A percentile compares a stretch with the other conserved stretches of the same genome.
Evolutionary conservation across 2,888 invertebrate genomes (phyloP).

Genomic region (Parthenolecanium corni): DNA sequence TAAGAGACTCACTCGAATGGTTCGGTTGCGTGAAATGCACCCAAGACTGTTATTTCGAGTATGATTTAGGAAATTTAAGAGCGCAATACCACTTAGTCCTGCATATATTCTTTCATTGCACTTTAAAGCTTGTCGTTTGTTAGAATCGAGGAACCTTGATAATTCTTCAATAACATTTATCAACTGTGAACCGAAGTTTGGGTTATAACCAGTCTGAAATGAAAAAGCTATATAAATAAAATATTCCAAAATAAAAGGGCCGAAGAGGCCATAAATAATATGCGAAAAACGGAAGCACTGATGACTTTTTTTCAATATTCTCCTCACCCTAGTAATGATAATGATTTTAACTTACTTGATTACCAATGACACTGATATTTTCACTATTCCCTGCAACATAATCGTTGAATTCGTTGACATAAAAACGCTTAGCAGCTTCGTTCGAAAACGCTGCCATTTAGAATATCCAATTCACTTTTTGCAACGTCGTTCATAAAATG

Average conservation of each 20-base stretch:
- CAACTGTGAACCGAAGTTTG: not conserved
- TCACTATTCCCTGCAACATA: constrained; percentile 1
- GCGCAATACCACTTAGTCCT: constrained; percentile 58
- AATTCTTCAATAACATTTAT: not conserved
- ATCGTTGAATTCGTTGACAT: constrained; percentile 4
- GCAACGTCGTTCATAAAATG: no score
- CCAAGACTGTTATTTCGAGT: not conserved
- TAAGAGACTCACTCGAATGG: constrained; percentile 33
- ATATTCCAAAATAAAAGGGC: not conserved
- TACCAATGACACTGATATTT: not conserved
- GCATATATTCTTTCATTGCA: constrained; percentile 49
- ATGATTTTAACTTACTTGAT: constrained; percentile 7
- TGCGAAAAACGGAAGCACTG: not conserved
- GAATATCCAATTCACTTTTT: no score
- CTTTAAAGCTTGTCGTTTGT: constrained; percentile 2
- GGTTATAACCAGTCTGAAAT: not conserved
- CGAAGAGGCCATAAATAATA: no score
- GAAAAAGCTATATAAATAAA: not conserved
- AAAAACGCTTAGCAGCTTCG: not conserved
- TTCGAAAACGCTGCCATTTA: no score
- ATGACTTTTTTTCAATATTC: not conserved
- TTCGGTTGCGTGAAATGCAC: constrained; percentile 31
- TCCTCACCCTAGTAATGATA: not conserved
- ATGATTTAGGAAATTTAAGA: constrained; percentile 46
- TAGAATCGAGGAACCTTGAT: not conserved